phyloP scores from a whole-genome alignment of 1,140 invertebrate species.

The Globodera rostochiensis region DNA sequence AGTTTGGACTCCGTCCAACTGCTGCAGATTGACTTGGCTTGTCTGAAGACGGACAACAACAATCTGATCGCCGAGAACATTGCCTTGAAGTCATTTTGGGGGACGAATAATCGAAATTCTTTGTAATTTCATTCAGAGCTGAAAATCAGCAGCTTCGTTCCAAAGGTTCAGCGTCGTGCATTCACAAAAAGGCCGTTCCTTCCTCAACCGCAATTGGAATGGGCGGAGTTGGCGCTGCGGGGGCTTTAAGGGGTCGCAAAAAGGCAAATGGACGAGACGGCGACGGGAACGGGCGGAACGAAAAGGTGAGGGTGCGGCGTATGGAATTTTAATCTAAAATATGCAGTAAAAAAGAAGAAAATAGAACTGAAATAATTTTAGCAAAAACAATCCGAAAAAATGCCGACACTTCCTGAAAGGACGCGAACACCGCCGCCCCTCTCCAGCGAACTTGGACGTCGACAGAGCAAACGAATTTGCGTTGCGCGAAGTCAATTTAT shows the following conservation, averaged over 20 bases:
- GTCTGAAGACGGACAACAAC: constrained; percentile 47
- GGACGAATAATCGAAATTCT: not conserved
- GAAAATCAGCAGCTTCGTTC: constrained; percentile 36
- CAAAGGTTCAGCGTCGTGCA: not conserved
- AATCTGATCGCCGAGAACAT: constrained; percentile 43
- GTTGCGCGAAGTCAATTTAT: constrained; percentile 42
- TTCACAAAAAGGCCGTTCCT: not conserved
- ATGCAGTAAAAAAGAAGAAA: too few species aligned
- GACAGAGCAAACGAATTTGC: constrained; percentile 43
- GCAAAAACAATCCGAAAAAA: not conserved
- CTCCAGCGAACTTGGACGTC: constrained; percentile 31
- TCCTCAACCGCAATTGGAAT: not conserved
- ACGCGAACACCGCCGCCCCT: constrained; percentile 13
- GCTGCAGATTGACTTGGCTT: constrained; percentile 40
- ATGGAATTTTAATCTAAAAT: too few species aligned
- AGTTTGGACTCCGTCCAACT: constrained; percentile 35
- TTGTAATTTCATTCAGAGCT: constrained; percentile 33
- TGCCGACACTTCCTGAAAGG: constrained; percentile 2
- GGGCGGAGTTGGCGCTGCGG: not conserved
- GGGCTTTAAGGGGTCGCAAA: constrained; percentile 7
- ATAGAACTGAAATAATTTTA: too few species aligned
- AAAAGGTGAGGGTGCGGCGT: not conserved
- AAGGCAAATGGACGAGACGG: not conserved
- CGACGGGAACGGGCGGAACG: not conserved
- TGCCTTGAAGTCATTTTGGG: constrained; percentile 37